A percentile compares a stretch with the other conserved stretches of the same genome.
These are phyloP conservation scores for Bactericera cockerelli DNA, from an alignment of 1,140 invertebrate species.

Conservation along the genomic window DNA sequence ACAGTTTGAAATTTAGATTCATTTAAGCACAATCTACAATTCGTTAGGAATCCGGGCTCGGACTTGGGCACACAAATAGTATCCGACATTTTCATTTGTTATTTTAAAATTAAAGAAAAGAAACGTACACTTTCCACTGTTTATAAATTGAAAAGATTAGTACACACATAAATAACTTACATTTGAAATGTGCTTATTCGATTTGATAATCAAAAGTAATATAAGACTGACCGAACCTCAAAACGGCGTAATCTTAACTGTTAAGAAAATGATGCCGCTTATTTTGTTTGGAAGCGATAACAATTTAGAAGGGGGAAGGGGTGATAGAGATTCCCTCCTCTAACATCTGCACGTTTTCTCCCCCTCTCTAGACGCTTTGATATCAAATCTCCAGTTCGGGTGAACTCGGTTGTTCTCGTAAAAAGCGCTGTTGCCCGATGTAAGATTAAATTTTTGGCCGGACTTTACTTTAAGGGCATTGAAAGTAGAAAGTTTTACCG, in stretches of 20 bases:
- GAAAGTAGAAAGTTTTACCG: too few species aligned
- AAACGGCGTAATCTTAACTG: constrained; percentile 2
- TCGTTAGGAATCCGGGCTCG: neutral
- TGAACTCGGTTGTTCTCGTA: neutral
- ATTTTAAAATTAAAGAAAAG: neutral
- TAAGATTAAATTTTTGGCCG: too few species aligned
- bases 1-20: neutral
- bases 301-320: neutral
- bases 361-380: neutral
- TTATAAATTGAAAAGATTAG: neutral
- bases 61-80: neutral
- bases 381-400: neutral
- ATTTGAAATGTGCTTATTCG: too few species aligned
- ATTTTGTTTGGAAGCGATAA: neutral
- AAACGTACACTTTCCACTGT: neutral
- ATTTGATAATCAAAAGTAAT: too few species aligned
- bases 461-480: too few species aligned
- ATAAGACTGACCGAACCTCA: too few species aligned
- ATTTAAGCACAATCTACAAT: constrained; percentile 7
- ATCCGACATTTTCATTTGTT: constrained; percentile 7
- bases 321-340: neutral
- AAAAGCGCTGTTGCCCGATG: neutral
- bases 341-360: neutral
- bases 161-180: neutral
- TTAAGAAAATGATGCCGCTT: neutral